Base-by-base conservation (phyloP, 2,888 invertebrate genomes). In the Pollenia labialis region DNA sequence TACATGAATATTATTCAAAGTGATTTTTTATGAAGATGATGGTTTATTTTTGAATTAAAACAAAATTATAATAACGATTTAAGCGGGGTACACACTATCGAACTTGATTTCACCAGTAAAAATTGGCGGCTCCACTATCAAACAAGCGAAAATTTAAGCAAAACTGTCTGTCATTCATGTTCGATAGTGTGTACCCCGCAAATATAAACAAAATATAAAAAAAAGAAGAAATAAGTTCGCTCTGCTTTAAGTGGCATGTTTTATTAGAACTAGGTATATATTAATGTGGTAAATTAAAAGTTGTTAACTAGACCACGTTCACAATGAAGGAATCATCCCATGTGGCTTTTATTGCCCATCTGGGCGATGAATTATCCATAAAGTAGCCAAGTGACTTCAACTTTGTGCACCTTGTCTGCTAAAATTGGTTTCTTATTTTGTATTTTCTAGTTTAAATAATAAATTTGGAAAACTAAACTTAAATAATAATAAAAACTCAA, bases 201-300 rank as follows among this genome's bases (percentile, higher is more conserved):
- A n/a, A n/a, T n/a, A n/a, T n/a, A n/a, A 44, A 56, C 1, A 18
- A 18, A 64, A 68, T 64, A 68, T 64, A 40, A 66, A 72, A 6
- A 56, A 40, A 58, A 52, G 16, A 46, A 42, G 1, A 62, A 79
- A 62, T 11, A 81, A 87, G 83, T 86, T 88, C 87, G 88, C 89
- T 89, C 88, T 89, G 88, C 89, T 89, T 88, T 87, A 52, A 81
- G 85, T 88, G 88, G 75, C 76, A 82, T 87, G 86, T 84, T 84
- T 74, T 1, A 18, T 56, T 58, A 62, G 32, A 6, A 32, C 4
- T 32, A 23, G 3, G 23, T 81, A 42, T 71, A 81, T 69, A 23
- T 85, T 32, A 85, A 79, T 79, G 75, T 80, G 72, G 60, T 32
- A 69, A 71, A 64, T 12, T 75, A 46, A 42, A 32, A 48, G 11